Evolutionary conservation across 2,113 vertebrate genomes (phyloP).

Genomic region (Probosciger aterrimus): DNA sequence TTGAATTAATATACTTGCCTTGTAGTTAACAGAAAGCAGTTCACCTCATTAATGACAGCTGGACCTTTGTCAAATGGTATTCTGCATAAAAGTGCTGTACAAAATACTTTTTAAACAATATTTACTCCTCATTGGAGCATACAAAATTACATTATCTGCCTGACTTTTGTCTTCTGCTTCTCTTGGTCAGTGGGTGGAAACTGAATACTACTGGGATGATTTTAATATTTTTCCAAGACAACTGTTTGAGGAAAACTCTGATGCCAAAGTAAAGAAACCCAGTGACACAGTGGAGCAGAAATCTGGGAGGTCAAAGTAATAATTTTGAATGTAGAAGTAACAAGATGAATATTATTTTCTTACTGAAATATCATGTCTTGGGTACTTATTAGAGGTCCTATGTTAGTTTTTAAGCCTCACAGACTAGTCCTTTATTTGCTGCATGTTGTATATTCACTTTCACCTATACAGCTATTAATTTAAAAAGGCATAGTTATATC

Average conservation of each 20-base stretch:
- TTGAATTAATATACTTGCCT: not conserved
- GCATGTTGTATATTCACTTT: not conserved
- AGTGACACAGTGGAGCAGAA: not conserved
- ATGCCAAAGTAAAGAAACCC: conserved; percentile 72
- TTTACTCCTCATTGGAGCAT: conserved; percentile 67
- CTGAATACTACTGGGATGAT: conserved; percentile 72
- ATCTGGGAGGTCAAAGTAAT: not conserved
- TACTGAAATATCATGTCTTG: not conserved
- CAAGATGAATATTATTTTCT: not conserved
- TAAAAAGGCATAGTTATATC: not conserved
- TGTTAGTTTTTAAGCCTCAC: not conserved
- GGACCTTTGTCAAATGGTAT: not conserved
- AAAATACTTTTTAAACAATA: not conserved
- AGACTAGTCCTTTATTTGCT: not conserved
- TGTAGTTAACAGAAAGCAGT: not conserved
- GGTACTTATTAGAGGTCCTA: not conserved
- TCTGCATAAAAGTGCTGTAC: not conserved
- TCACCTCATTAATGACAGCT: not conserved
- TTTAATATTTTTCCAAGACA: conserved; percentile 81
- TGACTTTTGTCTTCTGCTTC: conserved; percentile 85
- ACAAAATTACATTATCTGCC: conserved; percentile 74
- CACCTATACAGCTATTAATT: not conserved
- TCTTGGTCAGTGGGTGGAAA: conserved; percentile 82
- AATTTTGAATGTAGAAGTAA: not conserved
- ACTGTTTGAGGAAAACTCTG: conserved; percentile 77